Base-by-base conservation (phyloP, 2,113 vertebrate genomes). In the Pycnonotus jocosus region DNA sequence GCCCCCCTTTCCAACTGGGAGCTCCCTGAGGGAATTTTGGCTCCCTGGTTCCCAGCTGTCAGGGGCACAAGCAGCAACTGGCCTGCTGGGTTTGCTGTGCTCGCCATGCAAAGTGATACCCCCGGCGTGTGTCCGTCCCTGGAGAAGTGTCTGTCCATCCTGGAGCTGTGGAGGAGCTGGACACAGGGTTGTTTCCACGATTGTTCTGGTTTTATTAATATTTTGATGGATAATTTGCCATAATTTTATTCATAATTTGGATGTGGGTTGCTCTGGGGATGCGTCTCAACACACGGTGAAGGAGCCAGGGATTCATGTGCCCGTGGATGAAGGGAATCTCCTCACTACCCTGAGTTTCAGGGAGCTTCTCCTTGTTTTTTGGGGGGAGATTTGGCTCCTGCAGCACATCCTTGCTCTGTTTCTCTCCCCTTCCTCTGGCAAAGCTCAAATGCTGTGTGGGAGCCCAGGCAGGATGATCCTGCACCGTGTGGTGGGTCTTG, bases 261-360 rank as follows among this genome's bases (percentile, higher is more conserved):
- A 4, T 20, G 53, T 30, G 8, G 30, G 13, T 33, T 7, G 35
- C 23, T 38, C 4, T 54, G 83, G 71, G 57, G 5, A 6, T 25
- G 15, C 19, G 20, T 16, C 27, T 51, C 37, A 5, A 6, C 7
- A 3, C 2, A 1, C 0, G 0, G 50, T 10, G 85, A 14, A 38
- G 27, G 40, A 73, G 13, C 15, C 0, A 2, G 20, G 60, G 31
- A 8, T 47, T 28, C 4, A 0, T 4, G 19, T 35, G 22, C 37
- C 44, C 0, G 0, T 2, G 22, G 54, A 27, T 10, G 3, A 45
- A 11, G 35, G 56, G 44, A 12, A 35, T 78, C 25, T 57, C 14
- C 28, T 81, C 0, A 0, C 4, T 37, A 3, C 2, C 1, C 12
- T 0, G 9, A 31, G 19, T 12, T 4, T 5, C 3, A 5, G 13